Percentiles rank a stretch among this genome's conserved stretches.
These are phyloP conservation scores for Polydesmus complanatus DNA, from an alignment of 2,888 invertebrate genomes.

Conservation along the genomic window DNA sequence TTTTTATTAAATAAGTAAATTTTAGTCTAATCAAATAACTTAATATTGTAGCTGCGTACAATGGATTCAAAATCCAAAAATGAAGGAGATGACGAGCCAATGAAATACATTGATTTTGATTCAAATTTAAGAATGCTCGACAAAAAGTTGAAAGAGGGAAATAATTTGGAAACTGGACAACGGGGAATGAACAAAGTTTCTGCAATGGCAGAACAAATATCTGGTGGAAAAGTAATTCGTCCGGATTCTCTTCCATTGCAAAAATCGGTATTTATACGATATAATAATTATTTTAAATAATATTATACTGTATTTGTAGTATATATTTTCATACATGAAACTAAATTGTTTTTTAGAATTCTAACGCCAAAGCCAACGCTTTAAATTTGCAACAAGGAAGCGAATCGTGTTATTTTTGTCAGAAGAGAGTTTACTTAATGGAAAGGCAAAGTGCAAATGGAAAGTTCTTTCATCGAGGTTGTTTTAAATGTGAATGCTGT, in stretches of 20 bases:
- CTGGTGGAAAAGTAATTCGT: slow-evolving; percentile 35
- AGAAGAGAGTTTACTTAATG: slow-evolving; percentile 81
- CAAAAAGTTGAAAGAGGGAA: slow-evolving; percentile 62
- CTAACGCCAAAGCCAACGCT: slow-evolving; percentile 31
- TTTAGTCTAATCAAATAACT: not conserved
- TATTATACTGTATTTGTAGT: not conserved
- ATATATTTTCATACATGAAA: not conserved
- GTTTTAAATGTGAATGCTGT: slow-evolving; percentile 89
- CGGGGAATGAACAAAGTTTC: slow-evolving; percentile 63
- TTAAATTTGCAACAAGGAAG: slow-evolving; percentile 52
- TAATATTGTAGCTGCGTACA: slow-evolving; percentile 43
- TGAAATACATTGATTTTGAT: slow-evolving; percentile 58
- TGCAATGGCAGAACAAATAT: slow-evolving; percentile 62
- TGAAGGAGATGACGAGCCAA: slow-evolving; percentile 42
- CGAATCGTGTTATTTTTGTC: slow-evolving; percentile 74
- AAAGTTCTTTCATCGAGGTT: slow-evolving; percentile 77
- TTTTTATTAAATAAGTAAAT: slow-evolving; percentile 7
- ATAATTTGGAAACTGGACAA: slow-evolving; percentile 47
- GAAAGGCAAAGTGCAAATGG: slow-evolving; percentile 82
- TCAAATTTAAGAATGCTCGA: slow-evolving; percentile 54
- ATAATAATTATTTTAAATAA: not conserved
- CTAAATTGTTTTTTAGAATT: not conserved
- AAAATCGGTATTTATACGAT: slow-evolving; percentile 13
- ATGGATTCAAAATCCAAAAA: slow-evolving; percentile 45
- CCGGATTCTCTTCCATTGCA: slow-evolving; percentile 19